Evolutionary conservation across 2,113 vertebrate species (phyloP), one percentile per base, ranked within the genome.

Genomic region (Macrotus californicus): DNA sequence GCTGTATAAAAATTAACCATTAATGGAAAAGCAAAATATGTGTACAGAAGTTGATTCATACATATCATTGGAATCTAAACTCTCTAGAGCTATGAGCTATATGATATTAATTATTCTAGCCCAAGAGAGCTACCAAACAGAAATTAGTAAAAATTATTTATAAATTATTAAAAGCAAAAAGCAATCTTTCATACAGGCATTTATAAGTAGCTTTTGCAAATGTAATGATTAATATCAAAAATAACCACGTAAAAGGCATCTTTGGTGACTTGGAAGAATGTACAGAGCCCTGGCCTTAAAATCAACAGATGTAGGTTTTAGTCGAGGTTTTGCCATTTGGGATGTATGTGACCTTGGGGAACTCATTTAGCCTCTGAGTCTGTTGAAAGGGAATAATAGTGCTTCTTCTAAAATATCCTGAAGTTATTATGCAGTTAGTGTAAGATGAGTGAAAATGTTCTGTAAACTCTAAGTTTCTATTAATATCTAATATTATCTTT

Each of bases 1-100:
- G 26, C 19, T 91, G 48, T 66, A 93, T 82, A 91, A 96, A 96
- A 95, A 91, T 41, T 85, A 81, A 85, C 61, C 48, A 89, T 86
- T 94, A 82, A 79, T 82, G 84, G 21, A 85, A 21, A 48, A 94
- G 64, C 70, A 94, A 88, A 94, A 69, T 92, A 73, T 50, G 80
- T 93, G 39, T 56, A 79, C 54, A 76, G 69, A 85, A 80, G 50
- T 46, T 87, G 52, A 82, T 61, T 94, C 79, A 83, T 18, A 72
- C 31, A 22, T 72, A 79, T 85, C 24, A 26, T 18, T 89, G 18
- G 43, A 95, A 82, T 85, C 73, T 59, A 87, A 96, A 87, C 15
- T 76, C 39, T 64, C 54, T 46, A 15, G 3, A 93, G 70, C 31
- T 50, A 72, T 43, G 66, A 72, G 56, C 10, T 90, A 34, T 81